Conservation (phyloP, 2,797 vertebrate species). For the Hemitrygon akajei region DNA sequence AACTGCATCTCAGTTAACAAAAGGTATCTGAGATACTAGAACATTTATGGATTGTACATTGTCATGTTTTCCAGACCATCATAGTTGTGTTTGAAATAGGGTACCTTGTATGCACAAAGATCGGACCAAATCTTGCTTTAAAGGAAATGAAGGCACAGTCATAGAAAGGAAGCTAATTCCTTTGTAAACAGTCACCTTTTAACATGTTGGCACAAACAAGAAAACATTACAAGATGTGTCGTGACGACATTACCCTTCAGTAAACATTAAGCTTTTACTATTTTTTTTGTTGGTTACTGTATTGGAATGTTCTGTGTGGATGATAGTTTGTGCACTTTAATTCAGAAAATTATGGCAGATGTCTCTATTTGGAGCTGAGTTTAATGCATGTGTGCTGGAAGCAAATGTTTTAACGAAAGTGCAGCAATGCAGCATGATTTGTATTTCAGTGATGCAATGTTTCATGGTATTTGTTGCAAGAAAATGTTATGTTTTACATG, state of each 20-base stretch:
- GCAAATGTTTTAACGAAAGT: not conserved
- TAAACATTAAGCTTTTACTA: not conserved
- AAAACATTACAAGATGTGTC: not conserved
- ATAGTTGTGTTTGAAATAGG: not conserved
- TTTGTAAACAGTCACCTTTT: not conserved
- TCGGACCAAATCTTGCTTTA: not conserved
- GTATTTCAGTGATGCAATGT: too few relatives aligned
- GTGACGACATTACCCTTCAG: not conserved
- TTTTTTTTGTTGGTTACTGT: not conserved
- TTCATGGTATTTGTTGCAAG: constrained; percentile 5
- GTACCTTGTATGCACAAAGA: not conserved
- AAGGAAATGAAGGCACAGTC: not conserved
- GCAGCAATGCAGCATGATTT: not conserved
- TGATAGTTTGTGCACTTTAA: not conserved
- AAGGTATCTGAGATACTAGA: too few relatives aligned
- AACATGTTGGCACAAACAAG: not conserved
- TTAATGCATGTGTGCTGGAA: not conserved
- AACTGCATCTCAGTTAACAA: too few relatives aligned
- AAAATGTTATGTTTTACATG: not conserved
- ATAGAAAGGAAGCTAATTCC: not conserved
- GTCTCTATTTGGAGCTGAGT: not conserved
- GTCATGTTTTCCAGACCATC: too few relatives aligned
- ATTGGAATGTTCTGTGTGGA: not conserved
- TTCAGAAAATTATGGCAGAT: not conserved
- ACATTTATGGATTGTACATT: too few relatives aligned